Evolutionary conservation across 2,888 invertebrate genomes (phyloP).

Genomic region (Spisula solida): DNA sequence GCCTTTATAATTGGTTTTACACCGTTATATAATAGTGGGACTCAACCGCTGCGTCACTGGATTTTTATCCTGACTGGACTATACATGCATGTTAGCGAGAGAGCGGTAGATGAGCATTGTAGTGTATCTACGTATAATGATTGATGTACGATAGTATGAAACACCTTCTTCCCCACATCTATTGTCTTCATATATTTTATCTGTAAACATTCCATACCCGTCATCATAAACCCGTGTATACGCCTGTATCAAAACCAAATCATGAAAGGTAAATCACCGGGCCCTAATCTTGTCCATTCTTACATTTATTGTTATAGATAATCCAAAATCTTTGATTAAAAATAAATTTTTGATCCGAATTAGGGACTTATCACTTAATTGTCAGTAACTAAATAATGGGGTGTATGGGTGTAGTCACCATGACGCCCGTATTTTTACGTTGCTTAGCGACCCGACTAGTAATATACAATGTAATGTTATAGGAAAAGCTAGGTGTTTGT

Average conservation of each 20-base stretch:
- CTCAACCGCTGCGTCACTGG: too few species aligned
- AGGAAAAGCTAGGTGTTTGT: neutral
- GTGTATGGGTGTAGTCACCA: slow-evolving; percentile 7
- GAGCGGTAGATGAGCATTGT: neutral
- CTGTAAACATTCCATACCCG: neutral
- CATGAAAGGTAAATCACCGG: neutral
- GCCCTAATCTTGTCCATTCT: neutral
- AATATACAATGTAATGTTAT: neutral
- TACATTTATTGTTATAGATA: neutral
- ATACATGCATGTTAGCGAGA: too few species aligned
- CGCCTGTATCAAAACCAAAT: slow-evolving; percentile 15
- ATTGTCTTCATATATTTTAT: slow-evolving; percentile 21
- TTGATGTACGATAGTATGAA: neutral
- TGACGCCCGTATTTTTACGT: neutral
- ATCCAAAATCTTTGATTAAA: slow-evolving; percentile 15
- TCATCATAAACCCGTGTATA: neutral
- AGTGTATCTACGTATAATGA: slow-evolving; percentile 17
- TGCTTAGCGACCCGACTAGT: neutral
- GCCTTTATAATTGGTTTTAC: too few species aligned
- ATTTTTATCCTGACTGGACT: too few species aligned
- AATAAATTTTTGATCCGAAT: slow-evolving; percentile 20
- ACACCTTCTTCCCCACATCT: neutral
- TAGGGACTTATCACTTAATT: slow-evolving; percentile 10
- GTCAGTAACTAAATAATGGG: neutral
- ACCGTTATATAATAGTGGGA: too few species aligned